Evolutionary conservation across 2,113 vertebrate species (phyloP).

Genomic region (Gorsachius goisagi): DNA sequence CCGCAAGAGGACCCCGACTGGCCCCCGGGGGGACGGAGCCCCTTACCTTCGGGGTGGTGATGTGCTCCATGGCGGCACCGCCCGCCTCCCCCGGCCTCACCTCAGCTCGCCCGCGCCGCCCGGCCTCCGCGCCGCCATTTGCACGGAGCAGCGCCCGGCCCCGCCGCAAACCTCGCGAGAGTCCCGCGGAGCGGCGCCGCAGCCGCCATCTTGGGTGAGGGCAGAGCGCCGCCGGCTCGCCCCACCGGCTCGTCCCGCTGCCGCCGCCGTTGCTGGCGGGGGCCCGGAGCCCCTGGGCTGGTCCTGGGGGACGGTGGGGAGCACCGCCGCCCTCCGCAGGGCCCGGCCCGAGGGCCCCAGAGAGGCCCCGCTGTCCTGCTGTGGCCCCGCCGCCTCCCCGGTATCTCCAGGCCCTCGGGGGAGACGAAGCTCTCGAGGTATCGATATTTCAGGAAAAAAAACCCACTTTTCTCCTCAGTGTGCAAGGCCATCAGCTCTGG

Average conservation of each 20-base stretch:
- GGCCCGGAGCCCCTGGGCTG: background rate
- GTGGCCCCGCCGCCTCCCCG: too few species aligned
- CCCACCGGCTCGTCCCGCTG: background rate
- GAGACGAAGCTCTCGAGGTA: accelerated
- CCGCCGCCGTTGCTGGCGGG: too few species aligned
- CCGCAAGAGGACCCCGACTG: background rate
- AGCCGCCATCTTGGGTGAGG: background rate
- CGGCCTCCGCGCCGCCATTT: background rate
- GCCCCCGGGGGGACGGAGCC: accelerated
- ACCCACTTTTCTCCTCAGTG: accelerated
- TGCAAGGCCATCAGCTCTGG: background rate
- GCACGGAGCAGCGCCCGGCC: background rate
- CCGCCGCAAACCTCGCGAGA: slow-evolving; percentile 15
- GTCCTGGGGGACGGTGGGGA: accelerated
- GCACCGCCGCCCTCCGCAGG: background rate
- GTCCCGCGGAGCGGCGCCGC: background rate
- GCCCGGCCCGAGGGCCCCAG: background rate
- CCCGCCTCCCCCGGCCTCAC: background rate
- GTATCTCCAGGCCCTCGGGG: accelerated
- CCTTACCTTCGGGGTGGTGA: slow-evolving; percentile 71
- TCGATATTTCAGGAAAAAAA: background rate
- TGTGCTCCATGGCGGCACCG: slow-evolving; percentile 61
- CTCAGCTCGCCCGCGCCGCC: background rate
- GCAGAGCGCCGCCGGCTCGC: background rate
- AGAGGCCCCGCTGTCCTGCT: background rate